phyloP scores from a whole-genome alignment of 2,888 invertebrate species.

The Troides oblongomaculatus region DNA sequence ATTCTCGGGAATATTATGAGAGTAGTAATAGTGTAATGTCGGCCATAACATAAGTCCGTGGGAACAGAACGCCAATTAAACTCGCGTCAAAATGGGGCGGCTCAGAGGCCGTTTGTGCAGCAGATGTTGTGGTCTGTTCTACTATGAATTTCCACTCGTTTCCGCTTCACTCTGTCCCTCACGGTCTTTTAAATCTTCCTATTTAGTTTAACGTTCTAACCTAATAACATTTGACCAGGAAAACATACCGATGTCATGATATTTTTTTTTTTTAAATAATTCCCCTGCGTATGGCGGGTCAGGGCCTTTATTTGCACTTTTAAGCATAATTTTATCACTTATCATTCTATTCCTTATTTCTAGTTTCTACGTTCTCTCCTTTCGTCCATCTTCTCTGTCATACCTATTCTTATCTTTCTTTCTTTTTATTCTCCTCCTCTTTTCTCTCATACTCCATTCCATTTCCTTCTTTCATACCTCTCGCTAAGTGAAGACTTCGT shows the following conservation, averaged over 20 bases:
- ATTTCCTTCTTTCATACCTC: no score
- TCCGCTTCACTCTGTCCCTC: neutral
- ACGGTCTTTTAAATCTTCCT: neutral
- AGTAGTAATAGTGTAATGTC: constrained; percentile 18
- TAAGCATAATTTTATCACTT: no score
- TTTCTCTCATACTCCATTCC: no score
- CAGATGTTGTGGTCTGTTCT: constrained; percentile 6
- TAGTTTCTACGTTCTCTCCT: no score
- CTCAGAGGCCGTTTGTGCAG: neutral
- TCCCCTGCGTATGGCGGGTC: no score
- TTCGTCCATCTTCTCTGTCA: no score
- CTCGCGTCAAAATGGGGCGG: constrained; percentile 18
- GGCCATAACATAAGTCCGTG: constrained; percentile 9
- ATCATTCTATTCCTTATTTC: no score
- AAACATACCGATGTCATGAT: neutral
- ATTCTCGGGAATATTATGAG: neutral
- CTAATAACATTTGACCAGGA: neutral
- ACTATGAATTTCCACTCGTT: neutral
- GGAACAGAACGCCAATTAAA: constrained; percentile 22
- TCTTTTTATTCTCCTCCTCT: no score
- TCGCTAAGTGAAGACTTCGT: no score
- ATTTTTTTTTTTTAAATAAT: no score
- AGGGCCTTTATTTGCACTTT: no score
- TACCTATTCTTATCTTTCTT: no score
- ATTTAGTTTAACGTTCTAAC: neutral